Evolutionary conservation across 2,797 vertebrate species (phyloP), one percentile per base, ranked within the genome.

Genomic region (Enteromius afrohamiltoni): DNA sequence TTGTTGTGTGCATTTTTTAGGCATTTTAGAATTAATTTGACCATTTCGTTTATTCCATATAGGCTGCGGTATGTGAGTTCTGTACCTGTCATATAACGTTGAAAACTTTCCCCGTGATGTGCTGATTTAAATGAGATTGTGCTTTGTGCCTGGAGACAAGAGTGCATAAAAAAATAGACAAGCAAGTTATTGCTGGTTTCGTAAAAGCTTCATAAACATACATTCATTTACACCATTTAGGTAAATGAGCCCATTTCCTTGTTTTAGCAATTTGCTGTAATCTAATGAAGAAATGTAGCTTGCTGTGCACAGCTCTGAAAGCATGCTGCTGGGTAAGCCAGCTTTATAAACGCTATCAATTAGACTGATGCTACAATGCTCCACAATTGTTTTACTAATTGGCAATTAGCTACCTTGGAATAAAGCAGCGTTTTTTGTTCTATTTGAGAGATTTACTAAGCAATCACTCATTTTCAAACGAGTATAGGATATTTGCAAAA

Each of bases 281-380:
- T 92, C 89, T 93, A 91, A 93, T 88, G 91, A 91, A 88, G 89
- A 93, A 91, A 90, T 84, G 88, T 89, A 78, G 80, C 92, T 92
- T 86, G 92, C 92, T 91, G 92, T 89, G 92, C 85, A 68, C 86
- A 86, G 86, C 79, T 85, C 88, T 86, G 90, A 90, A 87, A 75
- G 87, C 82, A 85, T 86, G 87, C 82, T 90, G 88, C 83, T 86
- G 86, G 73, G 89, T 82, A 88, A 83, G 82, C 88, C 85, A 87
- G 80, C 83, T 85, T 88, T 87, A 87, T 83, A 87, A 89, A 90
- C 85, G 84, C 89, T 87, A 93, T 93, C 90, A 91, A 92, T 93
- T 93, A 90, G 74, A 80, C 77, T 74, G 76, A 88, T 89, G 88
- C 75, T 40, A 90, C 83, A 83, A 87, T 84, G 79, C 85, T 85